phyloP scores from a whole-genome alignment of 2,888 invertebrate genomes.

The Leptopilina myrica region DNA sequence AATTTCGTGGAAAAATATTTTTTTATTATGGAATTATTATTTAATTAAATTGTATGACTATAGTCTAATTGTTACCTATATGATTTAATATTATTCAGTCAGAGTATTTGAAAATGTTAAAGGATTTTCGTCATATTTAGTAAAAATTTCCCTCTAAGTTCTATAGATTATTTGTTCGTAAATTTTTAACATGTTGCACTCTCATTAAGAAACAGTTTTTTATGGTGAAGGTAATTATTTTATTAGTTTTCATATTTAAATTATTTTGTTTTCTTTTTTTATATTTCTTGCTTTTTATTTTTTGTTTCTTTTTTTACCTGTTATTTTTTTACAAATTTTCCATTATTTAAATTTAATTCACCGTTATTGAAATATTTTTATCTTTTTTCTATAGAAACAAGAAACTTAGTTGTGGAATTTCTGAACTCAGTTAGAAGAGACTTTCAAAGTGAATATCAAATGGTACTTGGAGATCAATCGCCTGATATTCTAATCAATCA shows the following conservation, averaged over 20 bases:
- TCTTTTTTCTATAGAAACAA: slow-evolving; percentile 76
- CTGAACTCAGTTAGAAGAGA: slow-evolving; percentile 79
- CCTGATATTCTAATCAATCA: slow-evolving; percentile 72
- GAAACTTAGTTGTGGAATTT: slow-evolving; percentile 77
- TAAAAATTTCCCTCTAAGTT: too few relatives aligned
- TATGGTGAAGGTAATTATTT: slow-evolving; percentile 34
- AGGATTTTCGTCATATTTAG: too few relatives aligned
- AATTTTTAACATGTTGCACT: too few relatives aligned
- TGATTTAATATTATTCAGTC: too few relatives aligned
- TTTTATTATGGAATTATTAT: too few relatives aligned
- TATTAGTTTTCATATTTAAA: slow-evolving; percentile 12
- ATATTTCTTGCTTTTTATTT: not conserved
- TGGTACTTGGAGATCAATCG: slow-evolving; percentile 75
- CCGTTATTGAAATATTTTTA: slow-evolving; percentile 31
- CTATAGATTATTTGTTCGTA: too few relatives aligned
- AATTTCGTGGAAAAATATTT: too few relatives aligned
- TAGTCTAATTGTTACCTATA: too few relatives aligned
- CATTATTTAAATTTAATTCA: not conserved
- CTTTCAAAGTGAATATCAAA: slow-evolving; percentile 79
- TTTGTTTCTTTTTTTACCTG: too few relatives aligned
- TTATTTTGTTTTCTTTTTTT: not conserved
- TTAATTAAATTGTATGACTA: too few relatives aligned
- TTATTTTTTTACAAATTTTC: not conserved
- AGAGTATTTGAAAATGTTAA: too few relatives aligned
- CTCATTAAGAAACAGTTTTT: too few relatives aligned